Evolutionary conservation across 2,113 vertebrate genomes (phyloP).

Genomic region (Oncorhynchus mykiss): DNA sequence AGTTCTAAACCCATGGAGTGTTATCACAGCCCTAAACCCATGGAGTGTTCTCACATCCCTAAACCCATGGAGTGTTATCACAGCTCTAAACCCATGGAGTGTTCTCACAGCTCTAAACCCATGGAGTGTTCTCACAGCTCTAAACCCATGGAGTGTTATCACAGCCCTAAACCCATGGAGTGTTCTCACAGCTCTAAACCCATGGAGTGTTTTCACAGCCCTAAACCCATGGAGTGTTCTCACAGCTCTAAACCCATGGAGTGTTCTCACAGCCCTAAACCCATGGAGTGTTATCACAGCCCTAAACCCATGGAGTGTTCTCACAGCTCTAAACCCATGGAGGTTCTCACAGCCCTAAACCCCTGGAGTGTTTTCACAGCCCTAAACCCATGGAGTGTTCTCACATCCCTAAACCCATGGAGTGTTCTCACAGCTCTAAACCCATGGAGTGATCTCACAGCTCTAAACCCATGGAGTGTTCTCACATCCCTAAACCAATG

Average conservation of each 20-base stretch:
- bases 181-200: constrained; percentile 33
- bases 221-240: constrained; percentile 43
- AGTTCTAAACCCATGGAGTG: constrained; percentile 44
- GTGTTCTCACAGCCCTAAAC: constrained; percentile 33
- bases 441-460: constrained; percentile 29
- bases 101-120: constrained; percentile 31
- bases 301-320: constrained; percentile 44
- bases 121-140: constrained; percentile 29
- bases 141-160: constrained; percentile 42
- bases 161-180: constrained; percentile 43
- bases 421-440: constrained; percentile 25
- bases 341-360: too few relatives aligned
- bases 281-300: constrained; percentile 29
- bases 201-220: constrained; percentile 27
- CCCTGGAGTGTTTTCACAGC: too few relatives aligned
- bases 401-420: constrained; percentile 47
- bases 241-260: constrained; percentile 40
- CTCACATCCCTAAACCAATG: constrained; percentile 45
- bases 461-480: constrained; percentile 31
- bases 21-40: constrained; percentile 22
- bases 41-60: constrained; percentile 46
- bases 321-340: constrained; percentile 24
- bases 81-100: constrained; percentile 41
- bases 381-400: constrained; percentile 27
- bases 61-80: constrained; percentile 41